Evolutionary conservation across 2,797 vertebrate genomes (phyloP), one percentile per base, ranked within the genome.

Genomic region (Halcyon badia): DNA sequence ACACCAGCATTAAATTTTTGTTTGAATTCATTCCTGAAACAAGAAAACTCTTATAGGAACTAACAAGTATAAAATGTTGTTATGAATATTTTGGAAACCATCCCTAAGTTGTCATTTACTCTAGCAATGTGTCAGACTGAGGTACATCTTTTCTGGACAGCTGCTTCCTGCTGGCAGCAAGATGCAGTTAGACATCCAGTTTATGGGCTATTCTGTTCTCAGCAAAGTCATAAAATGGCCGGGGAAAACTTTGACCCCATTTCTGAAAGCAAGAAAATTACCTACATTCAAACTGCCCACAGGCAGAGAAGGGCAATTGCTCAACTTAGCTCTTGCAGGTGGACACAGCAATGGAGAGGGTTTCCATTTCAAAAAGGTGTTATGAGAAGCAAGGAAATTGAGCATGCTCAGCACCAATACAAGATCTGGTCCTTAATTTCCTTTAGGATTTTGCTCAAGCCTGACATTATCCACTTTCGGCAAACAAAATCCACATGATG

Each of bases 21-120:
- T 87, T 62, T 41, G 11, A 90, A 92, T 76, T 89, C 11, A 62
- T 60, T 81, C 66, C 83, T 70, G n/a, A 90, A 94, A 76, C 52
- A 93, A 88, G 25, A 17, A 83, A 73, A 8, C 22, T 68, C n/a
- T 83, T 89, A 44, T 48, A 92, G 87, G n/a, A 86, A 22, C 14
- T 91, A 83, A 33, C 57, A 94, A 77, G 33, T 75, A 85, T 33
- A 90, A 92, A 91, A 70, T 41, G 49, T 22, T 37, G 48, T 35
- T 81, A 83, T 1, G 9, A 71, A 69, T 57, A 57, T 58, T 91
- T 88, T 83, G 46, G 77, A 94, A 87, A 72, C 42, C 18, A 42
- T 75, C 60, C 49, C 83, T 37, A 83, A 83, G 41, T 51, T 64
- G 52, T 64, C 72, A 72, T 83, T 95, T 71, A 81, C n/a, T 87